Evolutionary conservation across 2,113 vertebrate genomes (phyloP), one percentile per base, ranked within the genome.

Genomic region (Calyptommatus sinebrachiatus): DNA sequence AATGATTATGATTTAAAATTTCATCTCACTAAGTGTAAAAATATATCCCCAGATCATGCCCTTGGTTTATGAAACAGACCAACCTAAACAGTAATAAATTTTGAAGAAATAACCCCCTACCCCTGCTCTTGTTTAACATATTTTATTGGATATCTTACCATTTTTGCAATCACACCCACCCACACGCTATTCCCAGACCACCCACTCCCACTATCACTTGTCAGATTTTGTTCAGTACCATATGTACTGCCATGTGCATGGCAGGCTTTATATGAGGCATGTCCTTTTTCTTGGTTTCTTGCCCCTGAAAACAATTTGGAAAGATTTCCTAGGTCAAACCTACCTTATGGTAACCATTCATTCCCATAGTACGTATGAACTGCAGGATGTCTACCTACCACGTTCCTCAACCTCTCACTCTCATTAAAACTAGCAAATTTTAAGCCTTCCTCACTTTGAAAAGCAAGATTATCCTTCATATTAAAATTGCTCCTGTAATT

Each of bases 101-200:
- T 68, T 22, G 48, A 46, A 53, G 63, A 63, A 53, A 24, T 50
- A n/a, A 28, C 16, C 10, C 22, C 21, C 21, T 31, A 7, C 24
- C 41, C 22, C 57, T 24, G 5, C 24, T 21, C 63, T 77, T 77
- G 76, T 77, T 77, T 77, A 77, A 77, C 46, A 31, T 68, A 67
- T 77, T 67, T 29, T 76, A 9, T n/a, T 77, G 12, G 45, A 26
- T 77, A 77, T 77, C 31, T 68, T 68, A 68, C 63, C 65, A 50
- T 68, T 77, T 68, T 77, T 68, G 46, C 53, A 67, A 77, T 68
- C n/a, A 77, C 76, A 53, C 26, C 46, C 46, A 31, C 76, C 76
- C 63, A 77, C 65, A 57, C 20, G 22, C 45, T 77, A 77, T 77
- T 77, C 76, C 76, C 76, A 77, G 46, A 68, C 75, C 76, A 77